Conservation (phyloP, 2,797 vertebrate genomes). For the Macropus fuliginosus region DNA sequence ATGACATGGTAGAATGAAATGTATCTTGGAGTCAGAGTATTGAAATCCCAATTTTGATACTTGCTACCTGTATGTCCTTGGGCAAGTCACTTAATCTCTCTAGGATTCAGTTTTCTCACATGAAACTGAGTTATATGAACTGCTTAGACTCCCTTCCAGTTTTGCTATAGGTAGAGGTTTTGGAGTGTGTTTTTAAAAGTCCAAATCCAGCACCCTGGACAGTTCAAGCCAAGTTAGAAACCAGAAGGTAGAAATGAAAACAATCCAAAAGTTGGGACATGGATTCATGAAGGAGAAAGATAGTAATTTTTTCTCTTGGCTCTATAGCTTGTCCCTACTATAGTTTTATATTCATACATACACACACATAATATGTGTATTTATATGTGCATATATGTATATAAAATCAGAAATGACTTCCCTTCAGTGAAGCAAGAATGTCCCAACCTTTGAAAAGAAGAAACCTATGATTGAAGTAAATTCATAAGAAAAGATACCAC, state of each 20-base stretch:
- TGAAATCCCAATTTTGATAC: not conserved
- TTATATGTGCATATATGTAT: not conserved
- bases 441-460: slow-evolving; percentile 10
- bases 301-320: not conserved
- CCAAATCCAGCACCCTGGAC: slow-evolving; percentile 77
- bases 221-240: slow-evolving; percentile 69
- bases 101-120: not conserved
- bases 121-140: not conserved
- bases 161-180: not conserved
- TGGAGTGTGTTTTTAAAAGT: not conserved
- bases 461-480: fast-evolving
- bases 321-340: slow-evolving; percentile 1
- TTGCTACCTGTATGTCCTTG: not conserved
- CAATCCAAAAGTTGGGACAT: not conserved
- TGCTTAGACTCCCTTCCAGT: not conserved
- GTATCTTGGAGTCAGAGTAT: not conserved
- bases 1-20: not conserved
- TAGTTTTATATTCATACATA: fast-evolving
- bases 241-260: not conserved
- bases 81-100: not conserved
- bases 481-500: not conserved
- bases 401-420: not conserved
- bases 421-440: slow-evolving; percentile 28
- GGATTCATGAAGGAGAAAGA: not conserved
- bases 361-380: not conserved